Conservation (phyloP, 2,888 invertebrate species). For the Cheilosia impressa region DNA sequence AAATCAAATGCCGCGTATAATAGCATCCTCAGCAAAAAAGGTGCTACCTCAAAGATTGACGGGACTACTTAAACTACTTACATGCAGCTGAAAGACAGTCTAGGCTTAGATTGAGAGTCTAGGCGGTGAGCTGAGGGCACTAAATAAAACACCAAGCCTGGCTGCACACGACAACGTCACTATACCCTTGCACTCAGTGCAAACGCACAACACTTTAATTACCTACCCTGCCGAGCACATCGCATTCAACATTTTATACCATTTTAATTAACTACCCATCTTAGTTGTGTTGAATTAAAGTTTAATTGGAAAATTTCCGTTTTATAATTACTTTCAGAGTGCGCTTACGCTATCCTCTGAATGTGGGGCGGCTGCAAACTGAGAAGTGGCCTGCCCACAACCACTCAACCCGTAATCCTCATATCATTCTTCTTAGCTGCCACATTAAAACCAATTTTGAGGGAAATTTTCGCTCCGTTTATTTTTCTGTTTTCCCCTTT, state of each 20-base stretch:
- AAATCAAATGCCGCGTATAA: slow-evolving; percentile 29
- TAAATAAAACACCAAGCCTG: background rate
- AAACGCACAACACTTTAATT: slow-evolving; percentile 62
- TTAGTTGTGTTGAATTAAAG: slow-evolving; percentile 80
- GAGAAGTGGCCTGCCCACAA: background rate
- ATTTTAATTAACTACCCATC: slow-evolving; percentile 73
- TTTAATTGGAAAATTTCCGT: slow-evolving; percentile 80
- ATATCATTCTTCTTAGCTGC: slow-evolving; percentile 38
- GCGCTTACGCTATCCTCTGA: background rate
- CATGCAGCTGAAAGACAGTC: background rate
- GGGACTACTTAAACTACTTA: slow-evolving; percentile 5
- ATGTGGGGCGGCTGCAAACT: background rate
- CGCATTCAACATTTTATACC: slow-evolving; percentile 66
- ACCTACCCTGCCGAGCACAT: slow-evolving; percentile 47
- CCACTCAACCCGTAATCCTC: slow-evolving; percentile 1
- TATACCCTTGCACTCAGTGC: background rate
- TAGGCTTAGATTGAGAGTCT: slow-evolving; percentile 4
- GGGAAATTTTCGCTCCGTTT: background rate
- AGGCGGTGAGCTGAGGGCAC: slow-evolving; percentile 4
- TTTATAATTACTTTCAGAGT: slow-evolving; percentile 70
- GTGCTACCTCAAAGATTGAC: slow-evolving; percentile 24
- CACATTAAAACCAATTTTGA: slow-evolving; percentile 42
- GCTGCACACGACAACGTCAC: background rate
- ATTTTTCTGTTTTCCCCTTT: background rate
- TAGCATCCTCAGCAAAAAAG: slow-evolving; percentile 1